Base-by-base conservation (phyloP, 1,140 invertebrate genomes). In the Bombus cullumanus region DNA sequence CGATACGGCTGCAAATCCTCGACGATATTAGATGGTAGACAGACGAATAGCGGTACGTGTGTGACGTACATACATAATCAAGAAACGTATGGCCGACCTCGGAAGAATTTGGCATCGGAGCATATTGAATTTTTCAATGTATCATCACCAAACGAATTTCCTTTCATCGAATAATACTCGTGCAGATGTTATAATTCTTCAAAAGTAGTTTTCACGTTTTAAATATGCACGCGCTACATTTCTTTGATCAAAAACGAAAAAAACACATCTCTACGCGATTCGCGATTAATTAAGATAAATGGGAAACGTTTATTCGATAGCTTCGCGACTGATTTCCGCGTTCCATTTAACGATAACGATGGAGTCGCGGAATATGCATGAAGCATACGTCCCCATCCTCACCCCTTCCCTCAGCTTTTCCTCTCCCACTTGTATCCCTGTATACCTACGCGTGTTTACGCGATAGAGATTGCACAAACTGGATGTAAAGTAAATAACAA, bases 401-500 rank as follows among this genome's bases (percentile, higher is more conserved):
- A 5, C 5, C 25, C 18, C 28, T 69, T 39, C 37, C 31, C 37
- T 9, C 22, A 41, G 2, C 5, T 53, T 22, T 39, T 3, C 25
- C 34, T 15, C 34, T 18, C 1, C 6, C 57, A 8, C 15, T 13
- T 57, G 34, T 8, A 22, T 3, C 4, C 13, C 18, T 69, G 59
- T 68, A 81, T 66, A 66, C 22, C 68, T 34, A 69, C 59, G 69
- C 71, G 57, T 85, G 79, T 85, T 85, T 85, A 62, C 62, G 71
- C 79, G 84, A 81, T 85, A 86, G 84, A 79, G 85, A 90, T 88
- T 86, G 89, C 66, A 57, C 84, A 81, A 88, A 88, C 85, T 79
- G 85, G 73, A 90, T 88, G 89, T 78, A 85, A 90, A 88, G 89
- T 86, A 90, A 90, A 90, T 90, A 90, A 88, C 87, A 88, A 90